These are phyloP conservation scores for Xylota segnis DNA, from an alignment of 2,888 invertebrate genomes.

Conservation along the genomic window DNA sequence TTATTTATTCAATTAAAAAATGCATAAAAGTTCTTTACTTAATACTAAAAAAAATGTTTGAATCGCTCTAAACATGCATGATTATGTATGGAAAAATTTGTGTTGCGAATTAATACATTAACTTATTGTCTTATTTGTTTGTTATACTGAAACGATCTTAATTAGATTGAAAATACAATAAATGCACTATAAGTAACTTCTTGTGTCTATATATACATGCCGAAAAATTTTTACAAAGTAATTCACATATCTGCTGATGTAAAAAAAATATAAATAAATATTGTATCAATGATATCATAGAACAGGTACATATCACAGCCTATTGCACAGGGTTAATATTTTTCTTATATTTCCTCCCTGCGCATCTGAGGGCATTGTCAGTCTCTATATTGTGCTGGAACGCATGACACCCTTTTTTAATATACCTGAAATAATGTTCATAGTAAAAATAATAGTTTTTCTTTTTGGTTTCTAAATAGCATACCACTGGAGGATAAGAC, in stretches of 20 bases:
- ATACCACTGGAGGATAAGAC: conserved; percentile 83
- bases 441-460: background rate
- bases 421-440: conserved; percentile 50
- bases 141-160: conserved; percentile 1
- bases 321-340: conserved; percentile 79
- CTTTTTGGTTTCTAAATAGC: conserved; percentile 28
- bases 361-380: conserved; percentile 62
- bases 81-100: conserved; percentile 3
- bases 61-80: conserved; percentile 5
- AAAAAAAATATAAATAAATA: conserved; percentile 59
- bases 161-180: background rate
- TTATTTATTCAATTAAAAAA: conserved; percentile 27
- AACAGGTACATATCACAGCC: conserved; percentile 84
- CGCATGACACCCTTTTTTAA: conserved; percentile 52
- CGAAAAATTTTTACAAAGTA: conserved; percentile 4
- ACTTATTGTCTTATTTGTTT: conserved; percentile 26
- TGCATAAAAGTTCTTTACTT: conserved; percentile 1
- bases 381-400: conserved; percentile 50
- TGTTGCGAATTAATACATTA: conserved; percentile 2
- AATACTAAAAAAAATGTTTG: background rate
- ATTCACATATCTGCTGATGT: background rate
- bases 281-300: conserved; percentile 71
- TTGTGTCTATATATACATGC: background rate
- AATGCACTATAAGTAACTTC: background rate
- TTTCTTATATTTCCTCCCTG: conserved; percentile 23